Base-by-base conservation (phyloP, 2,113 vertebrate species). In the Hirundichthys speculiger region DNA sequence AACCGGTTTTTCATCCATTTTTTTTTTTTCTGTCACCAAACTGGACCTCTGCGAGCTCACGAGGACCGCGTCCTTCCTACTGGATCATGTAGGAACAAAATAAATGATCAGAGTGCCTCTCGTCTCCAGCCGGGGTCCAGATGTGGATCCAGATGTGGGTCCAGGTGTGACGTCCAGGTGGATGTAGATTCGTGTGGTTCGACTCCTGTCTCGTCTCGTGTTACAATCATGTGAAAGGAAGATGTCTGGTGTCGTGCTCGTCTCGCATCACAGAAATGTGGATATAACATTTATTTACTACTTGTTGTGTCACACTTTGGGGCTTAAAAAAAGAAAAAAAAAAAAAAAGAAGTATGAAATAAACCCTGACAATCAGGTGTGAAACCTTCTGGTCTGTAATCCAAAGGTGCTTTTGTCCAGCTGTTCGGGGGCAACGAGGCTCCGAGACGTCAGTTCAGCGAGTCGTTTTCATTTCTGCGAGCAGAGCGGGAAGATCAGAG, bases 321-420 rank as follows among this genome's bases (percentile, higher is more conserved):
- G 66, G 71, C 66, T n/a, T n/a, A n/a, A n/a, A n/a, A n/a, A n/a
- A n/a, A n/a, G n/a, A n/a, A n/a, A n/a, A n/a, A n/a, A 34, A 3
- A 9, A 24, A 56, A 49, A 48, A 48, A 52, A 47, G 68, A 51
- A 57, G 27, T 41, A 45, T 62, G 20, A 22, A 60, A 40, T 6
- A 41, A 75, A 67, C 62, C 75, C 75, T 69, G 82, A 82, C 80
- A 86, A 85, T 80, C 82, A 78, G 75, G 78, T 83, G 46, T 75
- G 51, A 75, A 47, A 55, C 6, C 25, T 64, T 65, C 62, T 40
- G n/a, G 61, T 48, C 62, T 70, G 41, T 43, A n/a, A 34, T 55
- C 30, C 34, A 30, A 65, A 57, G 55, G 49, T 0, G 65, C 55
- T 77, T 63, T 66, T 72, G 60, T 63, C n/a, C 24, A 51, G 56